These are phyloP conservation scores for Prunella himalayana DNA, from an alignment of 2,113 vertebrate species.

Conservation along the genomic window DNA sequence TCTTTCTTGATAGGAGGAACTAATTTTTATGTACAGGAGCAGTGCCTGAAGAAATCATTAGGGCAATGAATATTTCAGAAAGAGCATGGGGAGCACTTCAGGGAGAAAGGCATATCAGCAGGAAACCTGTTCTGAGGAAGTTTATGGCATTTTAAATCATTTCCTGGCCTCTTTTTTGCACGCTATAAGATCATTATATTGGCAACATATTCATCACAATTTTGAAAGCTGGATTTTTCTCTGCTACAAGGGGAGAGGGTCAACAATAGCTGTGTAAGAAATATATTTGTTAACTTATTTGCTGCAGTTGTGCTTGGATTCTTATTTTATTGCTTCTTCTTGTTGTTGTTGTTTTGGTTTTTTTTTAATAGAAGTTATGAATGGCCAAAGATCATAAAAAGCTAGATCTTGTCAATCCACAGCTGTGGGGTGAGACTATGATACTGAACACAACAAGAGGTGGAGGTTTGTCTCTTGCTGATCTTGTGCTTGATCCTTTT, in stretches of 20 bases:
- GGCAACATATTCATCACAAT: background rate
- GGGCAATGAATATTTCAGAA: slow-evolving; percentile 65
- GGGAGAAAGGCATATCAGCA: slow-evolving; percentile 52
- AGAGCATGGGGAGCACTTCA: slow-evolving; percentile 38
- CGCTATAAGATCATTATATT: slow-evolving; percentile 29
- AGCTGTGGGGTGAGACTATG: background rate
- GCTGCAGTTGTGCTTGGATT: background rate
- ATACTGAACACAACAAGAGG: background rate
- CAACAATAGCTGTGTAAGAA: background rate
- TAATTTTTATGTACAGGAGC: slow-evolving; percentile 62
- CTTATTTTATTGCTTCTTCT: background rate
- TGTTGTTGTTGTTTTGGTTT: background rate
- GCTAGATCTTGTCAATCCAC: background rate
- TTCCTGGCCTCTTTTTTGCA: slow-evolving; percentile 35
- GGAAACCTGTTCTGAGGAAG: slow-evolving; percentile 49
- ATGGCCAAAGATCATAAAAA: background rate
- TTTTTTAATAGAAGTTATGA: background rate
- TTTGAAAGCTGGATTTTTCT: slow-evolving; percentile 24
- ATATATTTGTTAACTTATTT: background rate
- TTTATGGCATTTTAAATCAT: slow-evolving; percentile 64
- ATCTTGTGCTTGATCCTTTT: background rate
- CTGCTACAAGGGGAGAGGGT: background rate
- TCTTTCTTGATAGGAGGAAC: slow-evolving; percentile 21
- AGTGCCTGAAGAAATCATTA: slow-evolving; percentile 65
- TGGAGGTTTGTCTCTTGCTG: background rate